Conservation (phyloP, 2,113 vertebrate species). For the Geococcyx californianus region DNA sequence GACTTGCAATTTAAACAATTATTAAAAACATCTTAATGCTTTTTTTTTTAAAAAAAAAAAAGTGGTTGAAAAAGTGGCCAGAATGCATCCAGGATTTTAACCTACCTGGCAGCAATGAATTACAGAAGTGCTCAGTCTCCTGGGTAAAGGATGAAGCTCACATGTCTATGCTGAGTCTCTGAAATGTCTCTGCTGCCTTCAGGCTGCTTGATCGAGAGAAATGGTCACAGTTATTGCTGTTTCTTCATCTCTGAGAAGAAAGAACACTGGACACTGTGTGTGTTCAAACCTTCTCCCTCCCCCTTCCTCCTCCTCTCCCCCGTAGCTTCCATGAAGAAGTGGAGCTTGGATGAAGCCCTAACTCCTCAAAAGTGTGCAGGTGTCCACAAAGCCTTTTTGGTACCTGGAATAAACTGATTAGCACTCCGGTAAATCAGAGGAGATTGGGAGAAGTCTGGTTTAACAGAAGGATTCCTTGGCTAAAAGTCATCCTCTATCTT, state of each 20-base stretch:
- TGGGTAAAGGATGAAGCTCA: background rate
- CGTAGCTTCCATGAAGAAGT: background rate
- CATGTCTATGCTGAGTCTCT: fast-evolving
- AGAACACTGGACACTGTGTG: background rate
- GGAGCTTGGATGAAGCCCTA: background rate
- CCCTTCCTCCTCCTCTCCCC: too few species aligned
- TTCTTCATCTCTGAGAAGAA: background rate
- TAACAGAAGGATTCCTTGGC: background rate
- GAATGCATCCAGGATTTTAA: background rate
- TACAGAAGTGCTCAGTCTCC: background rate
- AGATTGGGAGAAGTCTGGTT: background rate
- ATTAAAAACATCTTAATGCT: background rate
- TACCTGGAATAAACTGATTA: background rate
- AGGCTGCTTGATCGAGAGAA: background rate
- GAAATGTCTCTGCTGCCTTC: background rate
- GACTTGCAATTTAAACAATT: background rate
- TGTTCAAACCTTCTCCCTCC: too few species aligned
- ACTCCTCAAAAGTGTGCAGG: background rate
- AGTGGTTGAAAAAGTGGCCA: background rate
- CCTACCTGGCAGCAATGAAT: background rate
- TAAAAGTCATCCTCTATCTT: background rate
- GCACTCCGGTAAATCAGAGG: background rate
- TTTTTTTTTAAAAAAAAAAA: background rate
- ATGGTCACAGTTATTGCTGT: background rate
- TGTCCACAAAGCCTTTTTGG: background rate